phyloP scores from a whole-genome alignment of 2,113 vertebrate genomes.

The Sinocyclocheilus grahami region DNA sequence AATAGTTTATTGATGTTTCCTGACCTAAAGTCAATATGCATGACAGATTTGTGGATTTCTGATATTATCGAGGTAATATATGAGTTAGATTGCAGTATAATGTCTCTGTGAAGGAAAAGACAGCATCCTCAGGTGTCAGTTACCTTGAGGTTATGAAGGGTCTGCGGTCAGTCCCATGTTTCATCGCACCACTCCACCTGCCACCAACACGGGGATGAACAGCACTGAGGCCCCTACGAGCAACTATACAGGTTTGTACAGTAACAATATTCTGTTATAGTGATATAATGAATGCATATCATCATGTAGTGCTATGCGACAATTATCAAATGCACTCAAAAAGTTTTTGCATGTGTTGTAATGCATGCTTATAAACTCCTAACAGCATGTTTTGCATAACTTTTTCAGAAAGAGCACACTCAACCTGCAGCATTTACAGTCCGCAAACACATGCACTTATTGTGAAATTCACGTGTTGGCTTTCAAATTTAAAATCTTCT shows the following conservation, averaged over 20 bases:
- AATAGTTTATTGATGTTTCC: slow-evolving; percentile 22
- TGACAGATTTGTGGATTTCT: slow-evolving; percentile 15
- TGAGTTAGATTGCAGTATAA: neutral
- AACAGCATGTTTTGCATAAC: neutral
- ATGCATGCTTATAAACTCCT: neutral
- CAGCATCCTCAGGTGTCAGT: neutral
- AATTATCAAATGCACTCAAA: neutral
- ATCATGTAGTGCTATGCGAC: neutral
- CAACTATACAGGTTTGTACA: slow-evolving; percentile 73
- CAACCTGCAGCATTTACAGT: neutral
- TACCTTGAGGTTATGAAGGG: slow-evolving; percentile 26
- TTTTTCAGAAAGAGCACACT: neutral
- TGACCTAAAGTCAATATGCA: slow-evolving; percentile 19
- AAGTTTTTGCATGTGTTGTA: neutral
- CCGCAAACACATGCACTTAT: neutral
- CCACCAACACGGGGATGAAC: slow-evolving; percentile 49
- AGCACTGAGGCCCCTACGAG: slow-evolving; percentile 53
- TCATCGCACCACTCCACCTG: neutral
- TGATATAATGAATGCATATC: neutral
- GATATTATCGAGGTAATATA: neutral
- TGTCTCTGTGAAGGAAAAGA: neutral
- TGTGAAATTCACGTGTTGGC: slow-evolving; percentile 7
- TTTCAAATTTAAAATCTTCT: slow-evolving; percentile 21
- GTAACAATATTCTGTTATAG: neutral
- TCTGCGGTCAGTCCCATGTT: slow-evolving; percentile 48